Base-by-base conservation (phyloP, 2,888 invertebrate species). In the Rotaria socialis region DNA sequence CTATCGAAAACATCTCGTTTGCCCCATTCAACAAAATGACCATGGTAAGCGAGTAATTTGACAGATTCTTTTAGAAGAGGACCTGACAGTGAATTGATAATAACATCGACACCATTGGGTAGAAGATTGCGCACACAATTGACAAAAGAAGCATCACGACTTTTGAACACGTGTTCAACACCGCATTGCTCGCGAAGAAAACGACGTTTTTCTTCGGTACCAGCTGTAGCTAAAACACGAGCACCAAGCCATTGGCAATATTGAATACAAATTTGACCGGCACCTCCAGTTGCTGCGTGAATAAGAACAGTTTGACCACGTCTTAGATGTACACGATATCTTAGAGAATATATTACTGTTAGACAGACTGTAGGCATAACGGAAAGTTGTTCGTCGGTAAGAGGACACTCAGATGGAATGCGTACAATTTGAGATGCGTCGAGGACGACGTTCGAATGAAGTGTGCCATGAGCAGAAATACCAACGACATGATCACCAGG, bases 251-350 rank as follows among this genome's bases (percentile, higher is more conserved):
- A 2, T 5, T 47, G 52, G 1, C 84, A 80, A n/a, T 84, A 41
- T 43, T 86, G 86, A 22, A 87, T 88, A 10, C 87, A 87, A 19
- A 86, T 87, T 35, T 85, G 86, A n/a, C 88, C 87, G 14, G 90
- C 90, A 84, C 90, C 90, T 86, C 90, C 90, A 56, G 89, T 89
- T 87, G 90, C 90, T 8, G 75, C 75, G 43, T 80, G 75, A 7
- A 80, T 43, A 10, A 80, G 47, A 10, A 80, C 47, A 24, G 41
- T 80, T 8, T 80, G 75, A 0, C 22, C 43, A 1, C 10, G 22
- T 14, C 11, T 0, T 3, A 80, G 11, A 2, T 24, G 4, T 8
- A 47, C 19, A 11, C 75, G 47, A 19, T 80, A 5, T 3, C 24
- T 41, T 0, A 80, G 24, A 0, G 43, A 80, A 3, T 19, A 19